A percentile compares a stretch with the other conserved stretches of the same genome.
Conservation (phyloP, 2,113 vertebrate species). For the Canis aureus region DNA sequence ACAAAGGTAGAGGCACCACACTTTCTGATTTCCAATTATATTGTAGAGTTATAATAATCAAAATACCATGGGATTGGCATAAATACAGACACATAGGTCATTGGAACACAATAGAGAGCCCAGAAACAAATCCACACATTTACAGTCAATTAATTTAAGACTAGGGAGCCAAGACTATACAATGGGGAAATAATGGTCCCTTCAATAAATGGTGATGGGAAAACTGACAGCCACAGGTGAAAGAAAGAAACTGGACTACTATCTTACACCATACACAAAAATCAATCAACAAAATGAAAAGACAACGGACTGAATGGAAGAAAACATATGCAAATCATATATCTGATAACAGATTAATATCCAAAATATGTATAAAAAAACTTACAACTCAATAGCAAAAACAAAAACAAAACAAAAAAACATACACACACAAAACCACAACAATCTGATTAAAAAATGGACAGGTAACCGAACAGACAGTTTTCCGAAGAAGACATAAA, state of each 20-base stretch:
- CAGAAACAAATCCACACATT: background rate
- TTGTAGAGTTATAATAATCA: background rate
- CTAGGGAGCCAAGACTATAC: background rate
- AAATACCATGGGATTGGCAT: background rate
- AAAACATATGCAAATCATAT: background rate
- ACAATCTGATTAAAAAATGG: background rate
- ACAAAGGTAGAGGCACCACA: background rate
- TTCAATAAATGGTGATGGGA: background rate
- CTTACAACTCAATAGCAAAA: background rate
- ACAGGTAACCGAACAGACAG: background rate
- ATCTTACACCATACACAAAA: background rate
- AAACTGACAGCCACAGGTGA: background rate
- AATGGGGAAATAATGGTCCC: background rate
- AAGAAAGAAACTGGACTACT: background rate
- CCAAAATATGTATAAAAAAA: background rate
- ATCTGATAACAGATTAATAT: background rate
- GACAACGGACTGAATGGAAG: background rate
- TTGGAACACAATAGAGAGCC: background rate
- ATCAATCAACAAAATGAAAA: background rate
- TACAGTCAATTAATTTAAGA: background rate
- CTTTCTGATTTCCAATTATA: background rate
- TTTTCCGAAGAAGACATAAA: background rate
- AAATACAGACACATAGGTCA: background rate
- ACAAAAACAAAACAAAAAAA: background rate
- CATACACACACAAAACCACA: background rate